A percentile compares a stretch with the other conserved stretches of the same genome.
Evolutionary conservation across 2,113 vertebrate species (phyloP).

Genomic region (Caranx ignobilis): DNA sequence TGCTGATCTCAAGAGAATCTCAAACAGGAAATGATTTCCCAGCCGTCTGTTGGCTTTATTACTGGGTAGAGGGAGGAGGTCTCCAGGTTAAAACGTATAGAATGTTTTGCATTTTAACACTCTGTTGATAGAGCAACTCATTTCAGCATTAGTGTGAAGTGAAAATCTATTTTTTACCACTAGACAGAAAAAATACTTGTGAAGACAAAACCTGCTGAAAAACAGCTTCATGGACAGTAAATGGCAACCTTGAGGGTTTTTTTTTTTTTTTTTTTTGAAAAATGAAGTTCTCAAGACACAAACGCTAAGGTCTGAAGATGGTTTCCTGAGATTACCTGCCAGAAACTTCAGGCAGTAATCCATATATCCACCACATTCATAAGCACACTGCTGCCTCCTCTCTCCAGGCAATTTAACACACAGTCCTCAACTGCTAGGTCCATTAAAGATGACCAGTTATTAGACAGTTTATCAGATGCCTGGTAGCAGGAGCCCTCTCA

Average conservation of each 20-base stretch:
- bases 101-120: constrained; percentile 20
- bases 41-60: constrained; percentile 45
- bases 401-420: constrained; percentile 65
- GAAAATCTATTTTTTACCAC: constrained; percentile 22
- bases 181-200: constrained; percentile 6
- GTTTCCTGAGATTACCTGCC: constrained; percentile 63
- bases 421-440: constrained; percentile 52
- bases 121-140: constrained; percentile 11
- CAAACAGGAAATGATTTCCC: constrained; percentile 58
- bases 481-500: constrained; percentile 56
- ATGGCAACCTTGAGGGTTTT: constrained; percentile 49
- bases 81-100: constrained; percentile 8
- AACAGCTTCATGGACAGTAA: constrained; percentile 37
- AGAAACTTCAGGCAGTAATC: constrained; percentile 67
- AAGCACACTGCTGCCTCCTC: constrained; percentile 50
- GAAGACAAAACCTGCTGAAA: constrained; percentile 4
- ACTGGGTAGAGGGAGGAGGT: constrained; percentile 48
- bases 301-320: constrained; percentile 14
- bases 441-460: constrained; percentile 75
- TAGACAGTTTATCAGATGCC: constrained; percentile 62
- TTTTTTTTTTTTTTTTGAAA: neutral
- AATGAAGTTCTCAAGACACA: constrained; percentile 42
- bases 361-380: constrained; percentile 55
- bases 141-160: constrained; percentile 18
- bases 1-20: constrained; percentile 70